These are phyloP conservation scores for Drosophila orena DNA, from an alignment of 1,140 invertebrate genomes.

Conservation along the genomic window DNA sequence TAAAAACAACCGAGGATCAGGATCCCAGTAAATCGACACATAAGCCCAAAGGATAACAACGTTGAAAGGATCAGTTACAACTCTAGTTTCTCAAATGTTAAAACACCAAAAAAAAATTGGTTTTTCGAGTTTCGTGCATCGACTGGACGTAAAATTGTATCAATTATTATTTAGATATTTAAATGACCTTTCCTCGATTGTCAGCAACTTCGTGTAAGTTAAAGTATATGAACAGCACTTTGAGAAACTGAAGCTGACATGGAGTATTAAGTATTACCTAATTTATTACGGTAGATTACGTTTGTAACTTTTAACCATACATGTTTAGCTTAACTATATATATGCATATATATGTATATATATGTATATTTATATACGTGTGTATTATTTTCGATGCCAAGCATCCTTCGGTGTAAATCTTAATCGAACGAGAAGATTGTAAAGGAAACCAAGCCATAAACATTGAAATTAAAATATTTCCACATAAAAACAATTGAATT, in stretches of 20 bases:
- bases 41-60: conserved; percentile 5
- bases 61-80: conserved; percentile 7
- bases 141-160: too few relatives aligned
- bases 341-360: conserved; percentile 22
- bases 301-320: conserved; percentile 42
- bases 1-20: background rate
- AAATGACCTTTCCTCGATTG: too few relatives aligned
- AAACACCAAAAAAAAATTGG: background rate
- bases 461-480: conserved; percentile 64
- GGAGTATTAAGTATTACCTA: conserved; percentile 67
- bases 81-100: background rate
- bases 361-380: conserved; percentile 31
- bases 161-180: background rate
- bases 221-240: background rate
- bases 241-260: conserved; percentile 32
- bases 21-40: conserved; percentile 7
- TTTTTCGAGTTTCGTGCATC: too few relatives aligned
- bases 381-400: conserved; percentile 64
- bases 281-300: conserved; percentile 47
- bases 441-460: conserved; percentile 67
- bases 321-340: conserved; percentile 44
- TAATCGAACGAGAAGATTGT: conserved; percentile 22
- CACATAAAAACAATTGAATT: background rate
- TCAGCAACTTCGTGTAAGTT: too few relatives aligned
- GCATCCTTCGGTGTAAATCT: conserved; percentile 50